Conservation (phyloP, 2,797 vertebrate species). For the Tragelaphus eurycerus region DNA sequence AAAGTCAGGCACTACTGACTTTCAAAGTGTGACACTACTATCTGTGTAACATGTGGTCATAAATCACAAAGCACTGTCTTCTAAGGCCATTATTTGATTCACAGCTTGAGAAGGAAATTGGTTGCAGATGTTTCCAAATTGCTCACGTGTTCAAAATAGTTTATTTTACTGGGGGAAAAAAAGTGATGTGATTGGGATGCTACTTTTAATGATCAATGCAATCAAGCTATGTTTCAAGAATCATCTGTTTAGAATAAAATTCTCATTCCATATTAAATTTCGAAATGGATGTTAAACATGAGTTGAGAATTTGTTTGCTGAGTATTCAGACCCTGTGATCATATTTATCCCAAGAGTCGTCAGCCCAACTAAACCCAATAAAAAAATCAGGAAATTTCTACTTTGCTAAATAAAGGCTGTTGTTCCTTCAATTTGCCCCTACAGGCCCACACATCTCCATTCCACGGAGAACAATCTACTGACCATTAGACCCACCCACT, state of each 20-base stretch:
- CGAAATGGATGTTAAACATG: neutral
- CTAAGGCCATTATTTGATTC: neutral
- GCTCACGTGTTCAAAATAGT: neutral
- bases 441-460: neutral
- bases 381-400: slow-evolving; percentile 14
- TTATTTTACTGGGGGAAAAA: neutral
- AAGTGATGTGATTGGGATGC: neutral
- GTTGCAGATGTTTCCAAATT: slow-evolving; percentile 21
- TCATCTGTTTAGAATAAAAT: slow-evolving; percentile 37
- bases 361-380: neutral
- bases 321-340: neutral
- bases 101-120: slow-evolving; percentile 8
- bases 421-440: neutral
- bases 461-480: neutral
- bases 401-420: neutral
- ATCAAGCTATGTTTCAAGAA: slow-evolving; percentile 15
- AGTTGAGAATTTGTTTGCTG: neutral
- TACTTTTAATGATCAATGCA: neutral
- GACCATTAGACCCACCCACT: neutral
- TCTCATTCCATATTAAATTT: neutral
- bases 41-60: neutral
- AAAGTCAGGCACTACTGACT: neutral
- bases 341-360: neutral
- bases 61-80: neutral
- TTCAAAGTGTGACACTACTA: neutral